Base-by-base conservation (phyloP, 2,113 vertebrate genomes). In the Boleophthalmus pectinirostris region DNA sequence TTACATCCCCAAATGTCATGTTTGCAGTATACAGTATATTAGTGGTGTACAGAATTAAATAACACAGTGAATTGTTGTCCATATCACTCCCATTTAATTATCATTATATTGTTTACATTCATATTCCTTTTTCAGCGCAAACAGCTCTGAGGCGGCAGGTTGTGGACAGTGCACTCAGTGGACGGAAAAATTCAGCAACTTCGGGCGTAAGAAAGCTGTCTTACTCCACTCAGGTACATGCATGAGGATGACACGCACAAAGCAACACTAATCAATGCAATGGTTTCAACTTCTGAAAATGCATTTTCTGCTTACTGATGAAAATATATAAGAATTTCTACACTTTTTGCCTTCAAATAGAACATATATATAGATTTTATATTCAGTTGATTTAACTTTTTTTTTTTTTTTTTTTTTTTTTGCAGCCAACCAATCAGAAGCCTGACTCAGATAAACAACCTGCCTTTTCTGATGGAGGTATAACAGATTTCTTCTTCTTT, bases 221-320 rank as follows among this genome's bases (percentile, higher is more conserved):
- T 80, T 78, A 88, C 46, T 77, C 73, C 47, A 61, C 75, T 81
- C 92, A 94, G 93, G 96, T 97, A 94, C 69, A 12, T 68, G 64
- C 72, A 47, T 61, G 80, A 57, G 64, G 35, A 38, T 75, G 66
- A 69, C 73, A 76, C 64, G 51, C 72, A 57, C 73, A 58, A 15
- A 68, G 51, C 53, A 66, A 66, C 73, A 82, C 65, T 67, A 45
- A 67, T 70, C 65, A 67, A 67, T 79, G 60, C 73, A 23, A 66
- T 78, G 80, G 78, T 85, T 83, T 78, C 43, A 78, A 82, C 79
- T 80, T 68, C 79, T 80, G 60, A 8, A 69, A 78, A 78, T 18
- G 15, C 25, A 33, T 8, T 73, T 72, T 0, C 1, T 25, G 70
- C n/a, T 74, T 21, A 20, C 23, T 54, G 14, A 0, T 43, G 38